Evolutionary conservation across 2,797 vertebrate species (phyloP).

Genomic region (Megaceryle alcyon): DNA sequence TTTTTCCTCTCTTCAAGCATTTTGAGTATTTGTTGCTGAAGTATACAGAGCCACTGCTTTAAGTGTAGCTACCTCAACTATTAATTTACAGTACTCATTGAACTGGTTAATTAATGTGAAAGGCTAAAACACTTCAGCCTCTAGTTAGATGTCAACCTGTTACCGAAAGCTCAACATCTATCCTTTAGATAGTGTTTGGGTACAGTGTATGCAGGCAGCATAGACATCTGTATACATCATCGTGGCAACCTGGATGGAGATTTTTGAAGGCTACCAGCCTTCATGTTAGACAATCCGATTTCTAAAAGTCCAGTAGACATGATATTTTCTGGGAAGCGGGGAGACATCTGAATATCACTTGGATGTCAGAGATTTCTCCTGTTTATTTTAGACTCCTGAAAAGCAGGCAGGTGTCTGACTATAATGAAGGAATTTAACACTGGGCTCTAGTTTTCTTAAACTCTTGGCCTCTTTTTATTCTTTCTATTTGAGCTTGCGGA

Average conservation of each 20-base stretch:
- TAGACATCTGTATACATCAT: not conserved
- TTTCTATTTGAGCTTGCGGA: slow-evolving; percentile 10
- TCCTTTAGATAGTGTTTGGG: not conserved
- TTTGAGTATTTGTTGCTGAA: not conserved
- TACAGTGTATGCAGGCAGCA: not conserved
- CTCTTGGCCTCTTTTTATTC: slow-evolving; percentile 42
- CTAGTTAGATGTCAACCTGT: not conserved
- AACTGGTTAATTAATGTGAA: not conserved
- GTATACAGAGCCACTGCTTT: not conserved
- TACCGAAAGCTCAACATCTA: rapidly evolving
- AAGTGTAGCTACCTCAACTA: not conserved
- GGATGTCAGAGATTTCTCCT: not conserved
- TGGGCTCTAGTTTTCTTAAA: slow-evolving; percentile 47
- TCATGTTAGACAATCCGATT: not conserved
- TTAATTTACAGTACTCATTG: not conserved
- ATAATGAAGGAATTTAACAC: slow-evolving; percentile 23
- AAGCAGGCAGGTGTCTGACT: slow-evolving; percentile 17
- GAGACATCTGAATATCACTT: not conserved
- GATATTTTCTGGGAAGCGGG: not conserved
- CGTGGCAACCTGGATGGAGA: not conserved
- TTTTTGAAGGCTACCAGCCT: not conserved
- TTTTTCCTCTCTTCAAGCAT: not conserved
- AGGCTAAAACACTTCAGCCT: not conserved
- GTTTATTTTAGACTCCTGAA: not conserved
- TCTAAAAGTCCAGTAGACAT: not conserved